Evolutionary conservation across 2,797 vertebrate species (phyloP), one percentile per base, ranked within the genome.

Genomic region (Todus mexicanus): DNA sequence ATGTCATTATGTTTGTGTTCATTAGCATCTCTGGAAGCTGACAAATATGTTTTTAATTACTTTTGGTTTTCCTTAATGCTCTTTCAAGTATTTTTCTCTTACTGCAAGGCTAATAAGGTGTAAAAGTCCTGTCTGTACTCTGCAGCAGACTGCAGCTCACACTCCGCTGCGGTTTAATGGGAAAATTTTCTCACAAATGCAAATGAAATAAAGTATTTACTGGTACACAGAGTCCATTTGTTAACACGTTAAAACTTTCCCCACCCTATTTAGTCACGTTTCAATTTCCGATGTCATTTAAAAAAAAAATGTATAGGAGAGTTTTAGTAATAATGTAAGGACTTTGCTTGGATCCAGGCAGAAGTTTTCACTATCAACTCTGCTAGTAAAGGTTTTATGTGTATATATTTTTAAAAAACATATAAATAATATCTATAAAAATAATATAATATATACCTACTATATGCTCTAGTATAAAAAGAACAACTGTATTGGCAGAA

Each of bases 21-120:
- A 97, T 97, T 97, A 96, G 86, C 94, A 94, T 96, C 91, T 86
- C 95, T 93, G 89, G 87, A 94, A 93, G 94, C 89, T 92, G 90
- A 96, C 92, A 87, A 95, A 94, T 70, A 69, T 13, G 77, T 65
- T 94, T 94, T 92, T 96, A 89, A 96, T 78, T 86, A 90, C 63
- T 94, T 75, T 87, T 74, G 11, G n/a, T 40, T 73, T 76, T 25
- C 57, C 77, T 87, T 92, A 90, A 90, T 84, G 86, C 23, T 84
- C 92, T 93, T 95, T 87, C 64, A 92, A 61, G 79, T 79, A 83
- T 42, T 95, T 83, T 94, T 87, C 76, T 86, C 57, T 74, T 77
- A 22, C 84, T 83, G 92, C 80, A 64, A 54, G 48, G 84, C 65
- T 94, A 96, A 95, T 94, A 94, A 87, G 84, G 81, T 95, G 81